These are phyloP conservation scores for Desmophyllum pertusum DNA, from an alignment of 92 coral and sea anemone species.

Conservation along the genomic window DNA sequence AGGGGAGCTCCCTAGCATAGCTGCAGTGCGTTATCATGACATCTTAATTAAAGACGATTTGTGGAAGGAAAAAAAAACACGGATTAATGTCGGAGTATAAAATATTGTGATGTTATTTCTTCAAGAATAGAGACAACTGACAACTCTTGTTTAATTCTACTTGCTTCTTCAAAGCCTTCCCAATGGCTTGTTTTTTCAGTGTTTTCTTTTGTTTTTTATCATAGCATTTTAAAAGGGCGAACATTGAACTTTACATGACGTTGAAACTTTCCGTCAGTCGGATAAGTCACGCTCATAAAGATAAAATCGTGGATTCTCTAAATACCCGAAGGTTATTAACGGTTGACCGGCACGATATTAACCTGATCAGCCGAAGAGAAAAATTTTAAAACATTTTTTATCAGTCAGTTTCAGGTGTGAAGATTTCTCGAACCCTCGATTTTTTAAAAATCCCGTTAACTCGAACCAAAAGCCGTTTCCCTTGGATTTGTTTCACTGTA, in stretches of 20 bases:
- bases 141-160: neutral
- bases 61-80: conserved; percentile 1
- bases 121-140: neutral
- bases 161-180: neutral
- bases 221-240: neutral
- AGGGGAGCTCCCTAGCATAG: neutral
- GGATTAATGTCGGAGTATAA: neutral
- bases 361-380: neutral
- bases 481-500: too few relatives aligned
- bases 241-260: neutral
- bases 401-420: neutral
- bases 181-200: too few relatives aligned
- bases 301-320: neutral
- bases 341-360: neutral
- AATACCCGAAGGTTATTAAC: neutral
- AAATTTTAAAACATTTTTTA: conserved; percentile 14
- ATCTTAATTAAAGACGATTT: conserved; percentile 42
- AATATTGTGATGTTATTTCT: neutral
- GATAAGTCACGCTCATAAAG: neutral
- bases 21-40: conserved; percentile 11
- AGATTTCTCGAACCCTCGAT: too few relatives aligned
- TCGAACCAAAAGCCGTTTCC: too few relatives aligned
- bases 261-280: neutral
- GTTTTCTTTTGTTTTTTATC: too few relatives aligned
- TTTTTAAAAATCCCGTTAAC: too few relatives aligned